Base-by-base conservation (phyloP, 2,797 vertebrate species). In the Acridotheres tristis region DNA sequence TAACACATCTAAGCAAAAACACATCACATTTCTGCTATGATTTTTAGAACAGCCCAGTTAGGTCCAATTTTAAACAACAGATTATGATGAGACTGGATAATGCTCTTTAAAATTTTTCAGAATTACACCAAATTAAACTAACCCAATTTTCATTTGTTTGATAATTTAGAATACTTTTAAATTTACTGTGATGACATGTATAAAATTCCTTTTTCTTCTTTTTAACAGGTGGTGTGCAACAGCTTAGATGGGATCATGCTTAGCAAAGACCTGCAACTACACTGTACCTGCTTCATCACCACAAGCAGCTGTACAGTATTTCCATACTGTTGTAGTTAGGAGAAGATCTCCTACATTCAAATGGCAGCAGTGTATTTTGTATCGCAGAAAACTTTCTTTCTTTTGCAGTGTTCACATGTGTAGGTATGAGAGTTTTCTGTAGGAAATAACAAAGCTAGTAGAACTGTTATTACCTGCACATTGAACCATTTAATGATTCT, bases 181-280 rank as follows among this genome's bases (percentile, higher is more conserved):
- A 75, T 59, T 55, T 65, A 63, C 10, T 50, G 11, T 38, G 40
- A 32, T 29, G 67, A 74, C 1, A 0, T 8, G 1, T 7, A 32
- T 26, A 65, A 90, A 79, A 10, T 48, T 66, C 9, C 11, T 55
- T 66, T 79, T 59, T 71, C 45, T 62, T 74, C n/a, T 72, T 79
- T 74, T 65, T 30, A 92, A 65, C n/a, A 75, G 25, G 36, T 22
- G 1, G 1, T 11, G 7, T 25, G n/a, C n/a, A 79, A 85, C 48
- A 73, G n/a, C 27, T 79, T n/a, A 27, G 19, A 34, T 5, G 11
- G 47, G 50, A 71, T 42, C 40, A 30, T 0, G 0, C 13, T 47
- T 68, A 53, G 61, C 42, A 88, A 75, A 71, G 29, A 50, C 16
- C 72, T 62, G 34, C 43, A 65, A 32, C 51, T 36, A 34, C 58